Evolutionary conservation across 2,888 invertebrate genomes (phyloP).

Genomic region (Clanis bilineata): DNA sequence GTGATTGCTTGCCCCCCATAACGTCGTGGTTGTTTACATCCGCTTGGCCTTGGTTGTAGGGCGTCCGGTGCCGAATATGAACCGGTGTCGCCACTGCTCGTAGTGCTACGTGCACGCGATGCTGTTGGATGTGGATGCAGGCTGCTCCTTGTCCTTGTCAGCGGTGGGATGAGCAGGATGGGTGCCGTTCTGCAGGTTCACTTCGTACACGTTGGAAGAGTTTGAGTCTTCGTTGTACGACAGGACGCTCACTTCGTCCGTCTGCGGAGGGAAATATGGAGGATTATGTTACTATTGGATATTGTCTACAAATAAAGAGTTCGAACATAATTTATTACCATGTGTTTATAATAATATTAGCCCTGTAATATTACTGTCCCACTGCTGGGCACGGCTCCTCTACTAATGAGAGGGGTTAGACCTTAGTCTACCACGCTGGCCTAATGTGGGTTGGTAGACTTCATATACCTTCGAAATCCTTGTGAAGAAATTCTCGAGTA

Average conservation of each 20-base stretch:
- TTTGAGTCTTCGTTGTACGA: conserved; percentile 77
- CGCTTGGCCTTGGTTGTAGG: conserved; percentile 44
- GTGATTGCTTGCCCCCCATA: neutral
- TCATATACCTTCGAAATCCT: too few species aligned
- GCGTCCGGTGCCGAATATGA: conserved; percentile 63
- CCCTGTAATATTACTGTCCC: too few species aligned
- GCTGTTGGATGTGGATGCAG: conserved; percentile 54
- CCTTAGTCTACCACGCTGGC: too few species aligned
- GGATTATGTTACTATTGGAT: neutral
- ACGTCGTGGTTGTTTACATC: conserved; percentile 27
- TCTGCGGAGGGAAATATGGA: conserved; percentile 45
- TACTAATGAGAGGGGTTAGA: too few species aligned
- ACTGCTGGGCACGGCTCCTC: too few species aligned
- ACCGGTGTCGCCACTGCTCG: conserved; percentile 68
- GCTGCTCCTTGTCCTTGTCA: conserved; percentile 39
- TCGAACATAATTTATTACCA: too few species aligned
- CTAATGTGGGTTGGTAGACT: too few species aligned
- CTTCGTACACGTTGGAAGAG: conserved; percentile 70
- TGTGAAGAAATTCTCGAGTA: too few species aligned
- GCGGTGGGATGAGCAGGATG: conserved; percentile 17
- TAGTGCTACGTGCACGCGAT: conserved; percentile 77
- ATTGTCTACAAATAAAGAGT: neutral
- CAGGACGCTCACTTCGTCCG: conserved; percentile 67
- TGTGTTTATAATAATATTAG: too few species aligned
- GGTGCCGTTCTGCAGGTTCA: conserved; percentile 55